Evolutionary conservation across 2,113 vertebrate species (phyloP).

Genomic region (Philantomba maxwellii): DNA sequence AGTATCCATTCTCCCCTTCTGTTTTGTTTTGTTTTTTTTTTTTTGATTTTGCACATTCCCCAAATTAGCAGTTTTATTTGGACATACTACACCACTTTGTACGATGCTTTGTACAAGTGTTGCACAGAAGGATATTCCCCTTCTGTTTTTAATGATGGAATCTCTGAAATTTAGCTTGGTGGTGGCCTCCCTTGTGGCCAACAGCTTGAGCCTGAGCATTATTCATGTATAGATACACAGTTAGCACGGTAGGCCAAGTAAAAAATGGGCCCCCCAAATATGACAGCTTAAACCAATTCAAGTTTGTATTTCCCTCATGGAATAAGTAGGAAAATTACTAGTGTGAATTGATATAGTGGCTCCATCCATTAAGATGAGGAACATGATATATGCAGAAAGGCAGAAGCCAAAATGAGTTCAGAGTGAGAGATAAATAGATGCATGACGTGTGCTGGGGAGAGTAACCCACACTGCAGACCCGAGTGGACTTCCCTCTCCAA

Average conservation of each 20-base stretch:
- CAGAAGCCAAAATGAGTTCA: not conserved
- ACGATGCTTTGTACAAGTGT: no score
- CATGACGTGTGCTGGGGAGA: fast-evolving
- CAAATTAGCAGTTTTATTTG: no score
- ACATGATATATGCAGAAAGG: not conserved
- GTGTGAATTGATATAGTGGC: not conserved
- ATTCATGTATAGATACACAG: not conserved
- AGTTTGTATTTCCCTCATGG: not conserved
- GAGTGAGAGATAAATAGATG: not conserved
- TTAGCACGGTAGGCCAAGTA: not conserved
- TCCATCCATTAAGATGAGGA: not conserved
- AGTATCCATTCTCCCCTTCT: not conserved
- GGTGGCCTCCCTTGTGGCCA: not conserved
- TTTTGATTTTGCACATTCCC: no score
- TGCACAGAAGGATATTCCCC: no score
- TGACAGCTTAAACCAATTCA: not conserved
- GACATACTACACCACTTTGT: no score
- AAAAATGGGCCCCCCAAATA: not conserved
- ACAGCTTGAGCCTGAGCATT: not conserved
- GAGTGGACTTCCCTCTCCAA: not conserved
- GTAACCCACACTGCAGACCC: not conserved
- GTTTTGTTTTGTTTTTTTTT: no score
- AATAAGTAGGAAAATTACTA: not conserved
- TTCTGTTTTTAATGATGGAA: not conserved
- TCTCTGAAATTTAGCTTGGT: not conserved